These are phyloP conservation scores for Pocillopora grandis DNA, from an alignment of 92 coral and sea anemone genomes.

Conservation along the genomic window DNA sequence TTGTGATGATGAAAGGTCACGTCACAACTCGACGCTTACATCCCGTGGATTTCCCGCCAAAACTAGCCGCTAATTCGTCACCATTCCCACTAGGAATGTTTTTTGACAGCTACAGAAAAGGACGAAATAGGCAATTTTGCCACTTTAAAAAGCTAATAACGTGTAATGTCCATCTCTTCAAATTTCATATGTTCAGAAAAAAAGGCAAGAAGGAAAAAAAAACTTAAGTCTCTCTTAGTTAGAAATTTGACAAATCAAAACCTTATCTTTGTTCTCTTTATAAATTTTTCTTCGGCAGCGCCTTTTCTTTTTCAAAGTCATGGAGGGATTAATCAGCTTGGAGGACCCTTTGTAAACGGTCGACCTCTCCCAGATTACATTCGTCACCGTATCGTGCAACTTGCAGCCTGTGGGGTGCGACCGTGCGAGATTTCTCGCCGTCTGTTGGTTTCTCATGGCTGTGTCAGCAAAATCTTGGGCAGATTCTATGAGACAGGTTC, in stretches of 20 bases:
- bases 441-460: conserved; percentile 91
- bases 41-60: conserved; percentile 1
- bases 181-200: too few relatives aligned
- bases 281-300: conserved; percentile 56
- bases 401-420: conserved; percentile 95
- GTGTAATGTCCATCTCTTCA: too few relatives aligned
- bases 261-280: not conserved
- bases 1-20: not conserved
- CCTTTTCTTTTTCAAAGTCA: conserved; percentile 83
- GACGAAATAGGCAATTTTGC: too few relatives aligned
- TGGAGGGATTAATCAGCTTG: conserved; percentile 90
- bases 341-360: conserved; percentile 93
- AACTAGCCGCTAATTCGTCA: not conserved
- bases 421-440: conserved; percentile 96
- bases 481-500: conserved; percentile 95
- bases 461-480: conserved; percentile 95
- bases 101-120: not conserved
- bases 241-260: not conserved
- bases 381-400: conserved; percentile 95
- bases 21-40: not conserved
- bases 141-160: too few relatives aligned
- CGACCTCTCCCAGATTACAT: conserved; percentile 98
- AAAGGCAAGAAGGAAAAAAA: too few relatives aligned
- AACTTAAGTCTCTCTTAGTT: too few relatives aligned
- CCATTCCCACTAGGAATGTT: not conserved